These are phyloP conservation scores for Drosophila murphyi DNA, from an alignment of 1,140 invertebrate genomes.

Conservation along the genomic window DNA sequence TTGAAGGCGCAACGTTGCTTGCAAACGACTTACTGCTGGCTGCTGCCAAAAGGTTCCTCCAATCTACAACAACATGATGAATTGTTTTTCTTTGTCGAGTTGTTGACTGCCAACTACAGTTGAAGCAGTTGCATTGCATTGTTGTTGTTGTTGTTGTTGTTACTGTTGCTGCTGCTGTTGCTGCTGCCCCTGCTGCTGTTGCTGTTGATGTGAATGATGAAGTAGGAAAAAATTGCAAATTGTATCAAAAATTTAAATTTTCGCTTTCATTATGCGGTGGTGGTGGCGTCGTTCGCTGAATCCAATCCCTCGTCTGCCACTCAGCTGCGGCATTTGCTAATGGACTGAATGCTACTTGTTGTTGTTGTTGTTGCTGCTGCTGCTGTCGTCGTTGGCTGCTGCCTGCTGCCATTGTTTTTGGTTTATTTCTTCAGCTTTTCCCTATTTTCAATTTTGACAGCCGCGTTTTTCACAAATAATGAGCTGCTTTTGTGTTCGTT, in stretches of 20 bases:
- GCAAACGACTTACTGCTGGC: conserved; percentile 7
- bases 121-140: conserved; percentile 5
- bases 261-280: conserved; percentile 78
- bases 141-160: conserved; percentile 23
- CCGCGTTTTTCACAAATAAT: conserved; percentile 77
- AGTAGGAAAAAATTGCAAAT: conserved; percentile 79
- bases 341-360: conserved; percentile 53
- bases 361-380: conserved; percentile 23
- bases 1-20: conserved; percentile 52
- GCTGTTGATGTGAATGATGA: conserved; percentile 67
- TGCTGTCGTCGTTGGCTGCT: conserved; percentile 14
- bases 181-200: conserved; percentile 7
- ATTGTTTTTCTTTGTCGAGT: conserved; percentile 81
- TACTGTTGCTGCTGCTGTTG: conserved; percentile 18
- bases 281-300: conserved; percentile 28
- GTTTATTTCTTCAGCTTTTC: conserved; percentile 68
- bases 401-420: conserved; percentile 63
- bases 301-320: conserved; percentile 40
- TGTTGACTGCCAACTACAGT: conserved; percentile 68
- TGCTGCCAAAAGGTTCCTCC: conserved; percentile 70
- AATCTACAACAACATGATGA: conserved; percentile 75
- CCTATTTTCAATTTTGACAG: conserved; percentile 80
- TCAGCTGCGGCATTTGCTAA: conserved; percentile 65
- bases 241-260: conserved; percentile 82
- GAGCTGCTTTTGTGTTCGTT: conserved; percentile 65